Evolutionary conservation across 2,113 vertebrate species (phyloP).

Genomic region (Actenoides lindsayi): DNA sequence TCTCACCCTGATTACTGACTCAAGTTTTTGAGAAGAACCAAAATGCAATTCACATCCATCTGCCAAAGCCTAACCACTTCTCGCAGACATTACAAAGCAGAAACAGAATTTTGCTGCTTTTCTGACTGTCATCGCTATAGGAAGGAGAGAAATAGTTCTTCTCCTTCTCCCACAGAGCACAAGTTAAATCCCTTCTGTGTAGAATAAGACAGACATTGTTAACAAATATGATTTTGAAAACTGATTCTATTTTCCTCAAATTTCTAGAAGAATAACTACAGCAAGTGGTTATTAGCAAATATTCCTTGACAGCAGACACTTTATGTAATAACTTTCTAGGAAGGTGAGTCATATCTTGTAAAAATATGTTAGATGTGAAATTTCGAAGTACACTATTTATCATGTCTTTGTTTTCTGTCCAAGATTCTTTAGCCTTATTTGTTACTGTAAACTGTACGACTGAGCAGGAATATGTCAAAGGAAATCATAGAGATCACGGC

Average conservation of each 20-base stretch:
- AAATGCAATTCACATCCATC: not conserved
- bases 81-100: rapidly evolving
- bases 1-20: not conserved
- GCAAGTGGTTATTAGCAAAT: not conserved
- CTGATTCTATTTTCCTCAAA: not conserved
- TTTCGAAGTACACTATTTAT: not conserved
- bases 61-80: not conserved
- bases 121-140: not conserved
- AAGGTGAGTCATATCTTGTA: not conserved
- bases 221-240: not conserved
- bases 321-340: not conserved
- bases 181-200: not conserved
- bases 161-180: not conserved
- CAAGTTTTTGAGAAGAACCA: not conserved
- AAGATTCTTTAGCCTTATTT: not conserved
- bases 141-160: not conserved
- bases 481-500: not conserved
- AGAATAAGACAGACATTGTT: not conserved
- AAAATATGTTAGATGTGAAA: not conserved
- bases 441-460: not conserved
- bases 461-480: not conserved
- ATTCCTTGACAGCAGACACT: not conserved
- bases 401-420: not conserved
- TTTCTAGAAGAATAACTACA: not conserved
- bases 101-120: not conserved